Percentiles rank a stretch among this genome's conserved stretches.
These are phyloP conservation scores for Lysandra bellargus DNA, from an alignment of 2,888 invertebrate species.

Conservation along the genomic window DNA sequence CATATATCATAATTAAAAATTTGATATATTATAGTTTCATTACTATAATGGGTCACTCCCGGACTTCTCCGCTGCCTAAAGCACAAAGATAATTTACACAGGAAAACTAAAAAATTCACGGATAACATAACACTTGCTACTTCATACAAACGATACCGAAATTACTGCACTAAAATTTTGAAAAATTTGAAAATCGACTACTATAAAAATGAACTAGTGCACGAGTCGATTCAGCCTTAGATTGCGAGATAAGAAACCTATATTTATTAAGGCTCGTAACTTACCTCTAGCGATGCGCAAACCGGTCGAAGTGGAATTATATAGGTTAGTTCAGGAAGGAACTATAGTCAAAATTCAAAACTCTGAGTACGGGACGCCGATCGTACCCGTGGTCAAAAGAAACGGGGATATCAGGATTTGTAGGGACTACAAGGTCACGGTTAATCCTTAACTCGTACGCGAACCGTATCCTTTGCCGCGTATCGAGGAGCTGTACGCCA, in stretches of 20 bases:
- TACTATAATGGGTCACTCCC: no score
- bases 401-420: slow-evolving; percentile 41
- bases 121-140: no score
- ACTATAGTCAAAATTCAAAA: slow-evolving; percentile 42
- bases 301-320: slow-evolving; percentile 43
- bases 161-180: no score
- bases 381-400: slow-evolving; percentile 40
- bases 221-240: slow-evolving; percentile 29
- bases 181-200: no score
- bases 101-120: no score
- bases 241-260: slow-evolving; percentile 33
- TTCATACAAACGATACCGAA: no score
- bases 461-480: not conserved
- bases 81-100: no score
- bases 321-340: slow-evolving; percentile 42
- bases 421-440: slow-evolving; percentile 44
- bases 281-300: slow-evolving; percentile 42
- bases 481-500: slow-evolving; percentile 44
- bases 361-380: slow-evolving; percentile 46
- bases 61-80: no score
- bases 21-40: not conserved
- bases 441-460: slow-evolving; percentile 39
- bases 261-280: slow-evolving; percentile 41
- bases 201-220: not conserved
- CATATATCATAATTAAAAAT: not conserved